Evolutionary conservation across 2,797 vertebrate species (phyloP).

Genomic region (Macropus fuliginosus): DNA sequence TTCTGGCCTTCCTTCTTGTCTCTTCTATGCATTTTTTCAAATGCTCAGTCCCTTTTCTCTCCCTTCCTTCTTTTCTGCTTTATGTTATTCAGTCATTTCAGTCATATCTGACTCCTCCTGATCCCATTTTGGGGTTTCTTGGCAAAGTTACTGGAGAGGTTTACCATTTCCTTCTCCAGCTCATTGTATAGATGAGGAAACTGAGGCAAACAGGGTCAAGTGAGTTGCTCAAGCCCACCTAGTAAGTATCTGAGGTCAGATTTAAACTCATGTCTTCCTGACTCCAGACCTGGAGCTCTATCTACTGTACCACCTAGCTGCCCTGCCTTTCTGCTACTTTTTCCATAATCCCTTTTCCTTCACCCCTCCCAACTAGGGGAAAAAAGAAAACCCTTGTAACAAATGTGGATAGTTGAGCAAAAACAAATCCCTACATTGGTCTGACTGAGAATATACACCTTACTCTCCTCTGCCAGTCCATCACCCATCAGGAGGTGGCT

Average conservation of each 20-base stretch:
- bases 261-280: too few relatives aligned
- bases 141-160: neutral
- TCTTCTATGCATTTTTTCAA: neutral
- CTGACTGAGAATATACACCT: neutral
- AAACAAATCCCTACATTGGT: neutral
- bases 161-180: neutral
- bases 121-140: neutral
- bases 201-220: neutral
- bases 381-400: neutral
- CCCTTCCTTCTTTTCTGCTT: neutral
- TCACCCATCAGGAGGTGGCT: too few relatives aligned
- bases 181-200: neutral
- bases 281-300: too few relatives aligned
- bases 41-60: neutral
- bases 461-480: neutral
- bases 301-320: too few relatives aligned
- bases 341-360: neutral
- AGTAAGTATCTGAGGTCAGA: too few relatives aligned
- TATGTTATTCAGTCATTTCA: neutral
- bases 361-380: neutral
- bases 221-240: neutral
- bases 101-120: neutral
- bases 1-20: neutral
- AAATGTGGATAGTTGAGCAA: neutral
- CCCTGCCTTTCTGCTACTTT: neutral